phyloP scores from a whole-genome alignment of 2,888 invertebrate species.

The Liopterus haemorrhoidalis region DNA sequence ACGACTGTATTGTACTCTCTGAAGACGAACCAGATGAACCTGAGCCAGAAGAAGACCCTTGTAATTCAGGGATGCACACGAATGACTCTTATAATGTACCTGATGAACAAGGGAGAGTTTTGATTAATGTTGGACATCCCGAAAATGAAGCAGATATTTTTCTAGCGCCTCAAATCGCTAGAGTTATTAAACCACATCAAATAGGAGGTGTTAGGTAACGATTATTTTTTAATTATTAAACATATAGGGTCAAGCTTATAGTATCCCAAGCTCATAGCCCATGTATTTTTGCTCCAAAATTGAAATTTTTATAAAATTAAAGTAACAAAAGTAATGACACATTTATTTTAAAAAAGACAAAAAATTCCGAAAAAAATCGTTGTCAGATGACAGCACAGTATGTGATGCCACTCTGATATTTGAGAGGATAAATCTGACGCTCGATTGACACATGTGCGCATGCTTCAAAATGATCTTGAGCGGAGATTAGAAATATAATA shows the following conservation, averaged over 20 bases:
- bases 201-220: constrained; percentile 53
- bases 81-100: constrained; percentile 88
- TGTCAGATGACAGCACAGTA: too few species aligned
- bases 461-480: too few species aligned
- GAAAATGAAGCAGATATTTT: constrained; percentile 86
- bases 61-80: constrained; percentile 87
- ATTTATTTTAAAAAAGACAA: too few species aligned
- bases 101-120: constrained; percentile 84
- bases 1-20: constrained; percentile 81
- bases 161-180: constrained; percentile 83
- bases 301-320: too few species aligned
- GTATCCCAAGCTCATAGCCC: neutral
- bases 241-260: too few species aligned
- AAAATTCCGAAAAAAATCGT: too few species aligned
- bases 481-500: too few species aligned
- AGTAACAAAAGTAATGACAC: too few species aligned
- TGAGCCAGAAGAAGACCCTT: constrained; percentile 79
- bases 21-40: constrained; percentile 75
- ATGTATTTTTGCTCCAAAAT: constrained; percentile 52
- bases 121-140: constrained; percentile 90
- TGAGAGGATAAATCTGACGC: too few species aligned
- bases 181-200: constrained; percentile 94
- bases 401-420: too few species aligned
- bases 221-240: too few species aligned
- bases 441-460: too few species aligned